phyloP scores from a whole-genome alignment of 2,888 invertebrate genomes.

The Limnephilus marmoratus region DNA sequence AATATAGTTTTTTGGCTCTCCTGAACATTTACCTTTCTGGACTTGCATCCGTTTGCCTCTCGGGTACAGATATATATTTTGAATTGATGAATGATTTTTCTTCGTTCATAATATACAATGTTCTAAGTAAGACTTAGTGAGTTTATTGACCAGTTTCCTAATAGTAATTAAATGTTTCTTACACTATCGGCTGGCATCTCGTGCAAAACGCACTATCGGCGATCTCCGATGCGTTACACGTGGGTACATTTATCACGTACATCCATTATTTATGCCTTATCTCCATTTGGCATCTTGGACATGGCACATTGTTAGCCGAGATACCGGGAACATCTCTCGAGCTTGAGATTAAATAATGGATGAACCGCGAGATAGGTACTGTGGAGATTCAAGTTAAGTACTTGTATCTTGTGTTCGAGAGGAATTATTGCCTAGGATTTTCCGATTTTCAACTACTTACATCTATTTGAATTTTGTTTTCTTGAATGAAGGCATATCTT shows the following conservation, averaged over 20 bases:
- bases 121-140: not conserved
- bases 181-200: not conserved
- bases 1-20: too few relatives aligned
- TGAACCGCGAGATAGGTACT: not conserved
- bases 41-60: too few relatives aligned
- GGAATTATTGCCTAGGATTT: too few relatives aligned
- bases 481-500: too few relatives aligned
- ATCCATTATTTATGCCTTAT: conserved; percentile 36
- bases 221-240: conserved; percentile 36
- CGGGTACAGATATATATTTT: too few relatives aligned
- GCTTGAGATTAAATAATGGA: not conserved
- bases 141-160: not conserved
- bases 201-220: conserved; percentile 23
- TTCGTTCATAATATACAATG: not conserved
- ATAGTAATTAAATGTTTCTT: not conserved
- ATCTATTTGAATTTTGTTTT: too few relatives aligned
- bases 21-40: too few relatives aligned
- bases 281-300: conserved; percentile 26
- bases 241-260: conserved; percentile 34
- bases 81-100: not conserved
- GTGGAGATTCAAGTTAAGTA: not conserved
- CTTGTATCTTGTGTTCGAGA: not conserved
- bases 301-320: conserved; percentile 16
- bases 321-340: not conserved
- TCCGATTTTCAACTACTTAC: too few relatives aligned